These are phyloP conservation scores for Salvelinus alpinus DNA, from an alignment of 2,113 vertebrate species.

Conservation along the genomic window DNA sequence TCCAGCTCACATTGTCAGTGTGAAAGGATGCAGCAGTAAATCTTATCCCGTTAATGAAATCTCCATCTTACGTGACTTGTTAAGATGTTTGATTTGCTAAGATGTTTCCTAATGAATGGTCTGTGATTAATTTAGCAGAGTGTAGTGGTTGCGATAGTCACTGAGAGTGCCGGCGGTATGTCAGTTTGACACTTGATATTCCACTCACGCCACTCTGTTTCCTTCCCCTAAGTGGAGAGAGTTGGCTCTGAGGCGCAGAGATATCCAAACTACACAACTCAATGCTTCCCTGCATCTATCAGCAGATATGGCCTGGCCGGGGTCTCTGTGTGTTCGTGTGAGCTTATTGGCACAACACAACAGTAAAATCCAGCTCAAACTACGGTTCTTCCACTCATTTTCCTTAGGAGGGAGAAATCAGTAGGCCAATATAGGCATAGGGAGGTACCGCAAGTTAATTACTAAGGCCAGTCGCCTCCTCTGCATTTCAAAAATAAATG, in stretches of 20 bases:
- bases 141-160: slow-evolving; percentile 2
- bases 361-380: background rate
- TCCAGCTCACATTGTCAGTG: too few relatives aligned
- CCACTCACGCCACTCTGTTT: slow-evolving; percentile 36
- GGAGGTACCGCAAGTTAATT: background rate
- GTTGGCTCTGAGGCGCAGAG: slow-evolving; percentile 29
- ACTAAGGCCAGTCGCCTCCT: background rate
- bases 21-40: slow-evolving; percentile 1
- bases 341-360: slow-evolving; percentile 4
- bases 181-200: slow-evolving; percentile 56
- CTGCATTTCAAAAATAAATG: background rate
- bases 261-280: slow-evolving; percentile 46
- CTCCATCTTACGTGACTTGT: background rate
- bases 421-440: background rate
- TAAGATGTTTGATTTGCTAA: slow-evolving; percentile 15
- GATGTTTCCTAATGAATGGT: slow-evolving; percentile 17
- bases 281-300: slow-evolving; percentile 22
- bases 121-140: slow-evolving; percentile 15
- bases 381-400: background rate
- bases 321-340: slow-evolving; percentile 13
- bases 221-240: slow-evolving; percentile 43
- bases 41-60: background rate
- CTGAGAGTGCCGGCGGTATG: background rate
- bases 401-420: background rate
- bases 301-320: slow-evolving; percentile 6